Percentiles rank a stretch among this genome's conserved stretches.
Conservation (phyloP, 1,140 invertebrate genomes). For the Drosophila paulistorum region DNA sequence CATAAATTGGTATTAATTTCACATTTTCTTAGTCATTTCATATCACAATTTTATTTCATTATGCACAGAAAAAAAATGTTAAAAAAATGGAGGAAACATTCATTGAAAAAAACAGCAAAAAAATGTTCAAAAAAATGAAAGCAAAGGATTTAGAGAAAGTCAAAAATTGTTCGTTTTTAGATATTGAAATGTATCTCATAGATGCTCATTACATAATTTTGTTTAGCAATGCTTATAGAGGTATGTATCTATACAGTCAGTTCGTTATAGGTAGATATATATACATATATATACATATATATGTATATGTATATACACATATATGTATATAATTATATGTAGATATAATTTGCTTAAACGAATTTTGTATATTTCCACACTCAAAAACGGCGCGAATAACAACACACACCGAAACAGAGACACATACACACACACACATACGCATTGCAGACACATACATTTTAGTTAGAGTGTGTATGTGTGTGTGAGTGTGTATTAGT, state of each 20-base stretch:
- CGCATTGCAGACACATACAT: slow-evolving; percentile 27
- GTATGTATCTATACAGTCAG: slow-evolving; percentile 5
- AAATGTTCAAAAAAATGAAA: neutral
- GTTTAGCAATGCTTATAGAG: slow-evolving; percentile 46
- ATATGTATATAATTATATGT: slow-evolving; percentile 53
- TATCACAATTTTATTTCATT: neutral
- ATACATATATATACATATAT: slow-evolving; percentile 28
- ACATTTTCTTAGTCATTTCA: slow-evolving; percentile 8
- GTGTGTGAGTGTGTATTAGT: slow-evolving; percentile 28
- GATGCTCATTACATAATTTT: slow-evolving; percentile 59
- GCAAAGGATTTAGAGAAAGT: slow-evolving; percentile 2
- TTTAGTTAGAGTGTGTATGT: slow-evolving; percentile 35
- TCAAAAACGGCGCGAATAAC: slow-evolving; percentile 52
- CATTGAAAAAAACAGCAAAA: neutral
- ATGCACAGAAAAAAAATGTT: slow-evolving; percentile 6
- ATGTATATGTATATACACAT: slow-evolving; percentile 42
- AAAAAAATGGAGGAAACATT: neutral
- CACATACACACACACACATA: neutral
- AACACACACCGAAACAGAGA: slow-evolving; percentile 20
- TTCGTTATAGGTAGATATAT: slow-evolving; percentile 27
- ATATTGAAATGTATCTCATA: slow-evolving; percentile 27
- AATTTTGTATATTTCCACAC: slow-evolving; percentile 77
- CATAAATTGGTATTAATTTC: slow-evolving; percentile 9
- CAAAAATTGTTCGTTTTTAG: slow-evolving; percentile 17
- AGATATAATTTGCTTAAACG: slow-evolving; percentile 63